These are phyloP conservation scores for Halichondria panicea DNA, from an alignment of 37 sponge, comb jelly and placozoan species.

Conservation along the genomic window DNA sequence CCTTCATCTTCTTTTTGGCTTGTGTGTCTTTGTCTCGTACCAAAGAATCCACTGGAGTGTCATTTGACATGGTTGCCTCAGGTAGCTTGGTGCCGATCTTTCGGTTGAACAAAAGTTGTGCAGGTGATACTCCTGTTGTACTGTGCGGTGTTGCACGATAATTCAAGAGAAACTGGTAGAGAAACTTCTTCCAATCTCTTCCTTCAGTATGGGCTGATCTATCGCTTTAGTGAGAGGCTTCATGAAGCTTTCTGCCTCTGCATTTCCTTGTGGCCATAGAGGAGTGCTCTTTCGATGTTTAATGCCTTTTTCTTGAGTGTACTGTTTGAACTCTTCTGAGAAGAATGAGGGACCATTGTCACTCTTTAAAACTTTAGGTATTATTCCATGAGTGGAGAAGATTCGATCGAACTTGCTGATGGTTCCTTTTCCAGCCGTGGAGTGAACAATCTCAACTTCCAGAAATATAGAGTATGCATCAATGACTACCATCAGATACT, in stretches of 20 bases:
- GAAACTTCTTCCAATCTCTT: constrained; percentile 42
- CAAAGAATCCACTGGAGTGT: background rate
- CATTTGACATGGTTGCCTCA: background rate
- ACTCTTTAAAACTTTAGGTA: constrained; percentile 22
- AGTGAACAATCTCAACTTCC: constrained; percentile 47
- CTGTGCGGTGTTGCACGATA: constrained; percentile 42
- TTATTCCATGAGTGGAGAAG: constrained; percentile 49
- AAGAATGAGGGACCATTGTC: constrained; percentile 50
- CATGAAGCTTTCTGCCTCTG: constrained; percentile 63
- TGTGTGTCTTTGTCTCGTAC: constrained; percentile 16
- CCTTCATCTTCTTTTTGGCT: constrained; percentile 43
- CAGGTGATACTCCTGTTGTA: constrained; percentile 31
- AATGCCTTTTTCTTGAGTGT: constrained; percentile 37
- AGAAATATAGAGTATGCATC: constrained; percentile 62
- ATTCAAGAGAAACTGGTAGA: constrained; percentile 34
- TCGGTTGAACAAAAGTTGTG: constrained; percentile 29
- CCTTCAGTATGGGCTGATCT: constrained; percentile 27
- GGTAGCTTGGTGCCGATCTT: constrained; percentile 36
- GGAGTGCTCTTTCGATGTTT: constrained; percentile 32
- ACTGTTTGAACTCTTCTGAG: constrained; percentile 22
- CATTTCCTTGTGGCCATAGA: constrained; percentile 41
- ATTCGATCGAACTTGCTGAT: constrained; percentile 40
- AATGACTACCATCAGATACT: constrained; percentile 46
- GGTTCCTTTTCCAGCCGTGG: constrained; percentile 40
- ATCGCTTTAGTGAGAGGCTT: constrained; percentile 49